A percentile compares a stretch with the other conserved stretches of the same genome.
Conservation (phyloP, 2,888 invertebrate species). For the Ethmia dodecea region DNA sequence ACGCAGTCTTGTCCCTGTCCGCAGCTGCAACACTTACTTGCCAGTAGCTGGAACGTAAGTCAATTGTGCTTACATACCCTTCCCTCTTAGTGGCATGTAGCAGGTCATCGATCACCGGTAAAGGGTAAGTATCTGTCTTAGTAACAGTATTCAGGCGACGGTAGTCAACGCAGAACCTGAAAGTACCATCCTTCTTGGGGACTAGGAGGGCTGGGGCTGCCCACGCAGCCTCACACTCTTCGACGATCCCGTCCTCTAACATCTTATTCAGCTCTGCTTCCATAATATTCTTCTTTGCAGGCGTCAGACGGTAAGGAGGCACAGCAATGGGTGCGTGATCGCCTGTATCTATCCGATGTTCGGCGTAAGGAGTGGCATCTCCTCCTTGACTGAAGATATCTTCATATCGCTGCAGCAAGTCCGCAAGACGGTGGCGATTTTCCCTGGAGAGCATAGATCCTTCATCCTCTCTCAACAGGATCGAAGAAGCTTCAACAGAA, state of each 20-base stretch:
- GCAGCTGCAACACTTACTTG: slow-evolving; percentile 24
- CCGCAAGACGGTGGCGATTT: too few relatives aligned
- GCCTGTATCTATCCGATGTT: slow-evolving; percentile 27
- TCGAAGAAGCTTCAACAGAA: too few relatives aligned
- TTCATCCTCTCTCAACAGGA: neutral
- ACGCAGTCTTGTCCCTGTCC: slow-evolving; percentile 26
- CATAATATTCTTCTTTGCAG: slow-evolving; percentile 9
- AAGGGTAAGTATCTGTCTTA: slow-evolving; percentile 26
- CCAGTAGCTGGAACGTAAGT: slow-evolving; percentile 37
- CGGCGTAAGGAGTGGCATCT: slow-evolving; percentile 6
- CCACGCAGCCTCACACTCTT: slow-evolving; percentile 36
- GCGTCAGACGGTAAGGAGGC: too few relatives aligned
- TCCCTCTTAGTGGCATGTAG: slow-evolving; percentile 11
- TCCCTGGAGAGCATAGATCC: too few relatives aligned
- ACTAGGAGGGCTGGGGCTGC: neutral
- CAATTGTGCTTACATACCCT: slow-evolving; percentile 23
- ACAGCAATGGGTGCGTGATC: slow-evolving; percentile 18
- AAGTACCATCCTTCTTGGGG: slow-evolving; percentile 1
- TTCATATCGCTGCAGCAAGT: too few relatives aligned
- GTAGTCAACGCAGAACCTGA: neutral
- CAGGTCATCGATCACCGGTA: slow-evolving; percentile 40
- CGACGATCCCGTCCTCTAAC: slow-evolving; percentile 30
- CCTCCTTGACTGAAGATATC: too few relatives aligned
- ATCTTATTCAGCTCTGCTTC: slow-evolving; percentile 23
- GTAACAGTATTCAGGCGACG: slow-evolving; percentile 19